A percentile compares a stretch with the other conserved stretches of the same genome.
Evolutionary conservation across 2,113 vertebrate species (phyloP).

Genomic region (Rana temporaria): DNA sequence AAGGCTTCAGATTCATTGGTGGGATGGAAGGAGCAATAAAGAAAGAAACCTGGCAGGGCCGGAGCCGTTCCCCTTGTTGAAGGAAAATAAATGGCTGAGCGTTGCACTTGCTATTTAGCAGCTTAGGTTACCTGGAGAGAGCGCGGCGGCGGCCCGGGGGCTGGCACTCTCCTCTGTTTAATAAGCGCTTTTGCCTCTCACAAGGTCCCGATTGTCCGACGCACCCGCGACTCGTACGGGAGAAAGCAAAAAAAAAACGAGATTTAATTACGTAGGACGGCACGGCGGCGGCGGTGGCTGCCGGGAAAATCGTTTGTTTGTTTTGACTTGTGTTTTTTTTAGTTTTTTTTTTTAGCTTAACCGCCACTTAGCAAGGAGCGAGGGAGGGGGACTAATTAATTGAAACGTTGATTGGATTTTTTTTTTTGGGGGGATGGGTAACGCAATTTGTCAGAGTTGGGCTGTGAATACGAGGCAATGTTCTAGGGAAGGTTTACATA

Average conservation of each 20-base stretch:
- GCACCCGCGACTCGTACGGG: constrained; percentile 61
- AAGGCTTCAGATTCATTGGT: constrained; percentile 69
- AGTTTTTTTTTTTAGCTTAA: constrained; percentile 65
- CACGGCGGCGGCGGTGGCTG: constrained; percentile 77
- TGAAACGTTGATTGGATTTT: constrained; percentile 53
- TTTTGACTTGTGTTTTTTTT: constrained; percentile 76
- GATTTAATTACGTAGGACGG: constrained; percentile 80
- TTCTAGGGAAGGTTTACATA: neutral
- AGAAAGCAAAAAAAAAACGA: constrained; percentile 80
- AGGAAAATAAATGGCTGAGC: constrained; percentile 59
- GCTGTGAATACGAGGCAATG: constrained; percentile 4
- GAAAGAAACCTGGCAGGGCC: constrained; percentile 51
- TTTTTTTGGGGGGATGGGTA: neutral
- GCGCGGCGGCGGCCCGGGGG: constrained; percentile 64
- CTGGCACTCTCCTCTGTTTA: constrained; percentile 74
- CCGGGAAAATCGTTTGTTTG: constrained; percentile 80
- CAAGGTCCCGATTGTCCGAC: constrained; percentile 78
- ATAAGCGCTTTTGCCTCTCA: constrained; percentile 75
- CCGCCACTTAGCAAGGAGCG: constrained; percentile 66
- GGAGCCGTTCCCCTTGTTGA: constrained; percentile 42
- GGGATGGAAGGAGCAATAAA: constrained; percentile 64
- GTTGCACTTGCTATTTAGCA: constrained; percentile 70
- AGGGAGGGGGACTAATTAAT: constrained; percentile 72
- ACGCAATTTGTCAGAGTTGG: constrained; percentile 4
- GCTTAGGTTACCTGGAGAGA: constrained; percentile 72